Base-by-base conservation (phyloP, 2,888 invertebrate genomes). In the Lithophane socia region DNA sequence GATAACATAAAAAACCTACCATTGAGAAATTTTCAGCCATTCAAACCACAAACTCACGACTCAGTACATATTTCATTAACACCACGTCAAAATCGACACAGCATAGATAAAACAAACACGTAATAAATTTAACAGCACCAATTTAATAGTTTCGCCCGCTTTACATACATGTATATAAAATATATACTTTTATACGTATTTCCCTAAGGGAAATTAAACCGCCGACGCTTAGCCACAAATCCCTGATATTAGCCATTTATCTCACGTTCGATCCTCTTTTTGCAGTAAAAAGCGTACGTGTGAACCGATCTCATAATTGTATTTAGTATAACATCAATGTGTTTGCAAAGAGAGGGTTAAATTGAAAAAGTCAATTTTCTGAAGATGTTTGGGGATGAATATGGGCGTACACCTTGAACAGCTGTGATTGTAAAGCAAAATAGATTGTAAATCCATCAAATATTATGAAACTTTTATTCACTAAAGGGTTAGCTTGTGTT, bases 221-320 rank as follows among this genome's bases (percentile, higher is more conserved):
- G 67, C 71, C 66, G 75, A 67, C 66, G 72, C 61, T 77, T 73
- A 73, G 77, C 84, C 87, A 70, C 83, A 85, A 87, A 84, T 82
- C 84, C 79, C 64, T 60, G 73, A 85, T 85, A 86, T 85, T 82
- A 82, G 79, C 85, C 71, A 88, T 87, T 88, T 87, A 87, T 88
- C 87, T 87, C 88, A 88, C 88, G 88, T 88, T 87, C 83, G 80
- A 88, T 87, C 84, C 69, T 66, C 78, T 77, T 84, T 82, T 84
- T 79, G 84, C 86, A 80, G 83, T 88, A 87, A 87, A 87, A 87
- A 84, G 68, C 76, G 84, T 86, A 88, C 87, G 88, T 88, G 88
- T 88, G 80, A 86, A 87, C 69, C 73, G 77, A 81, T 74, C 84
- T 79, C 79, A 83, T 87, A 87, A 87, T 87, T 88, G 75, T 86